Evolutionary conservation across 2,113 vertebrate genomes (phyloP), one percentile per base, ranked within the genome.

Genomic region (Pedionomus torquatus): DNA sequence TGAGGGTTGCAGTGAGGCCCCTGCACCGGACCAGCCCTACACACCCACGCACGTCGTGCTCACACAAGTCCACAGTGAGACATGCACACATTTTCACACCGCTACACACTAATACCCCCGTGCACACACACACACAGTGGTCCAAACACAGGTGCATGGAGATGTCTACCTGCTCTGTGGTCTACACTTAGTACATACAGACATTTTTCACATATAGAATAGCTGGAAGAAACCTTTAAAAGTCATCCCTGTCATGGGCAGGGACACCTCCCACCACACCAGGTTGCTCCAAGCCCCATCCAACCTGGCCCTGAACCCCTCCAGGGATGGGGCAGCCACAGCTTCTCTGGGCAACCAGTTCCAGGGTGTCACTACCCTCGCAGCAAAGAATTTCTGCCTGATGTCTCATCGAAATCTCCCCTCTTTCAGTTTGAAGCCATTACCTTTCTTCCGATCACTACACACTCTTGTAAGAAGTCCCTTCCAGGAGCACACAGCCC

Each of bases 31-130:
- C n/a, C 30, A 49, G 58, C 51, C 44, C 5, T 25, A 13, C 6
- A 0, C 11, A 18, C 51, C 71, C 48, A 19, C 2, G 2, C 10
- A 7, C 4, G 0, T 13, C 7, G 19, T 35, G 24, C 26, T 61
- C 33, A 9, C 13, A 2, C 17, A 21, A 30, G 4, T 3, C 10
- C 12, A 43, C n/a, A 10, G 5, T 0, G 3, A 23, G 48, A 9
- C 7, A 16, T 48, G 4, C 21, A 4, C 43, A 5, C 7, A 1
- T 57, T 16, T 66, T 28, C 71, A n/a, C 24, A 0, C 31, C 4
- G 25, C 30, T 12, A 15, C 8, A 7, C 49, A 11, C 33, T 9
- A 23, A 4, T 10, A 8, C 13, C 9, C 78, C 9, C 5, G 25
- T 3, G 35, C 28, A 9, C 7, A 4, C 31, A 21, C 30, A 10